These are phyloP conservation scores for Drosophila miranda DNA, from an alignment of 1,140 invertebrate genomes.

Conservation along the genomic window DNA sequence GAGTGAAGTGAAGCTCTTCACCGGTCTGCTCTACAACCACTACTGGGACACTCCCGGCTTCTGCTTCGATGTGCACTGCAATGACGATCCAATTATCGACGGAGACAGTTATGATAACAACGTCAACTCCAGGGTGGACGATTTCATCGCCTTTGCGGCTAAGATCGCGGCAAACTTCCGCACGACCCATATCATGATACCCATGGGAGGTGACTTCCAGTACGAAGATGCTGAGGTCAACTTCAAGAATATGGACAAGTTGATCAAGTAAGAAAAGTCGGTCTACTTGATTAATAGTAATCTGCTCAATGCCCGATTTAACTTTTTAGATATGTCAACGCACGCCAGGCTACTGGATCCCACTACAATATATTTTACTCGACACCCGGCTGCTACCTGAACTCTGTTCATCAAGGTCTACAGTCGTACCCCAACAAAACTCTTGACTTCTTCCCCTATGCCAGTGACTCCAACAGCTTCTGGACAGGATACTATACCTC, in stretches of 20 bases:
- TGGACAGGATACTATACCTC: constrained; percentile 99
- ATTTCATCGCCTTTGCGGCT: constrained; percentile 84
- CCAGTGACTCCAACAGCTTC: constrained; percentile 90
- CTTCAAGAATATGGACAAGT: constrained; percentile 94
- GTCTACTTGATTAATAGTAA: fast-evolving
- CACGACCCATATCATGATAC: constrained; percentile 91
- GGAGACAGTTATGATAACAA: constrained; percentile 89
- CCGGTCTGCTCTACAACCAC: constrained; percentile 88
- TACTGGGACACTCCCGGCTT: constrained; percentile 94
- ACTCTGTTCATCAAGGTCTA: constrained; percentile 89
- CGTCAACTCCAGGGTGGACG: constrained; percentile 85
- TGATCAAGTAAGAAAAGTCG: constrained; percentile 88
- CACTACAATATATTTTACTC: constrained; percentile 83
- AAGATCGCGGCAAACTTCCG: constrained; percentile 84
- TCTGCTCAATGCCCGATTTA: too few species aligned
- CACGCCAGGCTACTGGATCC: constrained; percentile 84
- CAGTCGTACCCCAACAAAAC: constrained; percentile 87
- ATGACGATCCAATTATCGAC: constrained; percentile 92
- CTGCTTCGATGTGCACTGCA: constrained; percentile 94
- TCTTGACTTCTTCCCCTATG: constrained; percentile 97
- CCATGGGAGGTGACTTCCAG: constrained; percentile 97
- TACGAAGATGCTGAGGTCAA: constrained; percentile 93
- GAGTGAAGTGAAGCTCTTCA: constrained; percentile 87
- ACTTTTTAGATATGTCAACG: constrained; percentile 18
- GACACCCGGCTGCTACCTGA: constrained; percentile 96